phyloP scores from a whole-genome alignment of 2,888 invertebrate species.

The Ephialtes manifestator region DNA sequence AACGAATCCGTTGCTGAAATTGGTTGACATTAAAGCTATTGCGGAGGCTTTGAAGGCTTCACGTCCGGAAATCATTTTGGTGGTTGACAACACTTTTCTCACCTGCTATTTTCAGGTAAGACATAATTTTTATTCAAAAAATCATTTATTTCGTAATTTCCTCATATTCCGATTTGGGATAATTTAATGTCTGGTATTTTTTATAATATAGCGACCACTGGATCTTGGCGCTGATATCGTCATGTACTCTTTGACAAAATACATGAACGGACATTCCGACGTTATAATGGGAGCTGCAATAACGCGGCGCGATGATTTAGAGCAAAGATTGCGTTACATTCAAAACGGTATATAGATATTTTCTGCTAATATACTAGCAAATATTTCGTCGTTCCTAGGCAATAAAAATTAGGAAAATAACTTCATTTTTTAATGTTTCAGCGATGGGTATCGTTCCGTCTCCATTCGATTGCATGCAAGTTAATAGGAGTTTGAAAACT shows the following conservation, averaged over 20 bases:
- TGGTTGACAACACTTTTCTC: slow-evolving; percentile 97
- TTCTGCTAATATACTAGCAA: background rate
- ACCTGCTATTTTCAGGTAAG: slow-evolving; percentile 93
- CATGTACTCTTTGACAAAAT: slow-evolving; percentile 97
- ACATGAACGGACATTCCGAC: slow-evolving; percentile 99
- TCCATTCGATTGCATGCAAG: slow-evolving; percentile 98
- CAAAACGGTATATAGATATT: slow-evolving; percentile 91
- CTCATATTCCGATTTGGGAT: background rate
- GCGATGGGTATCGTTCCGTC: slow-evolving; percentile 98
- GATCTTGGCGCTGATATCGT: slow-evolving; percentile 96
- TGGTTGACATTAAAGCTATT: slow-evolving; percentile 94
- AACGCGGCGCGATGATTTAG: slow-evolving; percentile 91
- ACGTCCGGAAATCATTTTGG: slow-evolving; percentile 89
- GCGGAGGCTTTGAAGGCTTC: slow-evolving; percentile 88
- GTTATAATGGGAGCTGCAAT: slow-evolving; percentile 97
- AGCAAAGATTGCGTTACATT: slow-evolving; percentile 91
- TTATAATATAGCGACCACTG: slow-evolving; percentile 91
- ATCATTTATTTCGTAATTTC: background rate
- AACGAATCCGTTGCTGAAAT: slow-evolving; percentile 97
- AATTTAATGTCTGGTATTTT: background rate
- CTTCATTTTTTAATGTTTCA: slow-evolving; percentile 78
- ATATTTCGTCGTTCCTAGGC: background rate
- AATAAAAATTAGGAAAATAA: background rate
- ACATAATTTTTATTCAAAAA: slow-evolving; percentile 15
- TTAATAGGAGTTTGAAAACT: slow-evolving; percentile 97